Conservation (phyloP, 2,888 invertebrate species). For the Acrobasis consociella region DNA sequence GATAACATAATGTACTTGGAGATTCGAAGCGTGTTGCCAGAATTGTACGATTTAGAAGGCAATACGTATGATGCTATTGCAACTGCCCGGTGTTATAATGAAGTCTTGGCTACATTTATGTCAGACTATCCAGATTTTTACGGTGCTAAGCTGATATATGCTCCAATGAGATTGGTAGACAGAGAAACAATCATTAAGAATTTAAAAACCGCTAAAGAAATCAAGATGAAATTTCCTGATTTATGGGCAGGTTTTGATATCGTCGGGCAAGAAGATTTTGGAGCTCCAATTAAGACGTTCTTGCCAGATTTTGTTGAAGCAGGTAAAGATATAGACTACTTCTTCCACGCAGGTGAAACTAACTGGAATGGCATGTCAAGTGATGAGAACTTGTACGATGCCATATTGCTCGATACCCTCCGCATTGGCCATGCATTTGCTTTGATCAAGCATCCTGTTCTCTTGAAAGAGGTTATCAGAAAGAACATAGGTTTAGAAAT, state of each 20-base stretch:
- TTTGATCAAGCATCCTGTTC: slow-evolving; percentile 86
- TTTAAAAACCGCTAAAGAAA: slow-evolving; percentile 60
- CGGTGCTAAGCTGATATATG: slow-evolving; percentile 87
- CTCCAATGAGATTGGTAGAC: slow-evolving; percentile 80
- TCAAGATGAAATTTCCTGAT: slow-evolving; percentile 82
- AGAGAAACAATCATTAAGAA: slow-evolving; percentile 67
- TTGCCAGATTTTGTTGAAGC: slow-evolving; percentile 76
- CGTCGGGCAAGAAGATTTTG: slow-evolving; percentile 91
- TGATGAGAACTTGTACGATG: slow-evolving; percentile 90
- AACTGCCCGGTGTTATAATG: slow-evolving; percentile 81
- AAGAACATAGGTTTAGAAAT: slow-evolving; percentile 88
- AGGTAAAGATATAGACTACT: slow-evolving; percentile 82
- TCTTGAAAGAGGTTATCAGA: slow-evolving; percentile 82
- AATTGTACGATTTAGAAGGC: slow-evolving; percentile 86
- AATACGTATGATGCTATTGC: slow-evolving; percentile 76
- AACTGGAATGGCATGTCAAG: slow-evolving; percentile 86
- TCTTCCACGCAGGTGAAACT: slow-evolving; percentile 92
- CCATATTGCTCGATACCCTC: slow-evolving; percentile 86
- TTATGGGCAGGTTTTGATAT: slow-evolving; percentile 92
- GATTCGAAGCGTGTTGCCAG: slow-evolving; percentile 84
- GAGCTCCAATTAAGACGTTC: slow-evolving; percentile 83
- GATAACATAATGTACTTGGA: slow-evolving; percentile 89
- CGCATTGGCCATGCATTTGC: slow-evolving; percentile 92
- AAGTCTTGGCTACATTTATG: slow-evolving; percentile 81
- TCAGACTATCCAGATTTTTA: slow-evolving; percentile 84